A percentile compares a stretch with the other conserved stretches of the same genome.
These are phyloP conservation scores for Plagodis pulveraria DNA, from an alignment of 2,888 invertebrate genomes.

Conservation along the genomic window DNA sequence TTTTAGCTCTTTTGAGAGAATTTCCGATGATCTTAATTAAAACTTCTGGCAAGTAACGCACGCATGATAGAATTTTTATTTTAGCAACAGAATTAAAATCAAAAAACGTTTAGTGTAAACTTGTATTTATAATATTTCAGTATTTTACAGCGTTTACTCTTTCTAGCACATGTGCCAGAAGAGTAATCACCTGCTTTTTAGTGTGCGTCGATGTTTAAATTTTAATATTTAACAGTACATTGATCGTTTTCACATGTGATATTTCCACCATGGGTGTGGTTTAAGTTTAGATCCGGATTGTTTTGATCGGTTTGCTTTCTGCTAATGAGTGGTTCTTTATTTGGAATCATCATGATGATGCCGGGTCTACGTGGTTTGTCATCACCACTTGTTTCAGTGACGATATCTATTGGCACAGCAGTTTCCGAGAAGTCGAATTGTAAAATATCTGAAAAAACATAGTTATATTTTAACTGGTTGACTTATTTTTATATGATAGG, in stretches of 20 bases:
- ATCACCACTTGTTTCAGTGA: conserved; percentile 1
- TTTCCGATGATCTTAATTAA: conserved; percentile 21
- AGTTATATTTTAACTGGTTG: too few relatives aligned
- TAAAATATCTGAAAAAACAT: conserved; percentile 5
- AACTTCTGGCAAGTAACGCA: conserved; percentile 15
- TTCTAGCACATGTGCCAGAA: too few relatives aligned
- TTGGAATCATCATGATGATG: conserved; percentile 15
- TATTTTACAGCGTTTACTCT: too few relatives aligned
- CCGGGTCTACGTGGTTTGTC: not conserved
- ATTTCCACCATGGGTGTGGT: not conserved
- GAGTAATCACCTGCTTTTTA: too few relatives aligned
- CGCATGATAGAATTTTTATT: conserved; percentile 6
- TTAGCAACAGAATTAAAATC: not conserved
- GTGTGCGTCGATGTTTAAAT: not conserved
- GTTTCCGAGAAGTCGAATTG: not conserved
- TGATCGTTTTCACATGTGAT: not conserved
- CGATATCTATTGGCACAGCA: conserved; percentile 20
- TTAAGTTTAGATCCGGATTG: not conserved
- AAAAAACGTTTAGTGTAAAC: too few relatives aligned
- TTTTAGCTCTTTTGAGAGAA: conserved; percentile 20
- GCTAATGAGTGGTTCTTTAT: conserved; percentile 10
- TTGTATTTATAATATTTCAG: too few relatives aligned
- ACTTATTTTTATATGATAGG: too few relatives aligned
- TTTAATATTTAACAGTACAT: conserved; percentile 2
- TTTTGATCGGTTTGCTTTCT: conserved; percentile 1